Percentiles rank a stretch among this genome's conserved stretches.
Evolutionary conservation across 2,797 vertebrate species (phyloP).

Genomic region (Cephalopachus bancanus): DNA sequence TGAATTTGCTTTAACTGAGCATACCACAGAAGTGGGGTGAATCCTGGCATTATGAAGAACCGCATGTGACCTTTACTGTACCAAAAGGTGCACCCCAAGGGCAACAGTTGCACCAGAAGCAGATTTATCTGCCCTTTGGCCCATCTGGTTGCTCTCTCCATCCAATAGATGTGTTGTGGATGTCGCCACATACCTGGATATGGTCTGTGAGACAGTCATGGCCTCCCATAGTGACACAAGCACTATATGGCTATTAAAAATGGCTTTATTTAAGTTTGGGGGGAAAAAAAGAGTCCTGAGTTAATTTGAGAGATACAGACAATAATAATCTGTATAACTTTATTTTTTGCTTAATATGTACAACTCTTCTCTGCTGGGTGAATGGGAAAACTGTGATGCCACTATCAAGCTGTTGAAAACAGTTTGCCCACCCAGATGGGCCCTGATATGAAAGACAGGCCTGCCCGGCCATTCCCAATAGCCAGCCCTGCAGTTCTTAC

Average conservation of each 20-base stretch:
- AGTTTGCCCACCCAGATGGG: conserved; percentile 44
- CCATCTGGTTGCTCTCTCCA: background rate
- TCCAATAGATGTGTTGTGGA: background rate
- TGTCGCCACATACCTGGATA: background rate
- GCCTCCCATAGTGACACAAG: background rate
- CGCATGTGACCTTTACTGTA: background rate
- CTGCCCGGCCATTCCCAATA: background rate
- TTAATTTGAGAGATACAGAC: background rate
- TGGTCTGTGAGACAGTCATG: background rate
- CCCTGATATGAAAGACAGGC: conserved; percentile 1
- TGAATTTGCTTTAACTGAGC: background rate
- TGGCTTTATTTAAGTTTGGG: background rate
- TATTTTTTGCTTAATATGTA: background rate
- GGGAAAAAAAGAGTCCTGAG: background rate
- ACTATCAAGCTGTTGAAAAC: conserved; percentile 22
- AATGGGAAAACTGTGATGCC: background rate
- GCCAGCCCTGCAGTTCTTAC: background rate
- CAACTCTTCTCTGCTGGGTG: background rate
- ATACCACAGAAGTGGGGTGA: background rate
- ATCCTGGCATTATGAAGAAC: background rate
- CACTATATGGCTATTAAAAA: background rate
- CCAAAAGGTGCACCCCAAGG: background rate
- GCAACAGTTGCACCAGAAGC: background rate
- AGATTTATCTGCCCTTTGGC: background rate
- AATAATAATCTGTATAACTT: background rate